Evolutionary conservation across 2,113 vertebrate species (phyloP).

Genomic region (Desmodus rotundus): DNA sequence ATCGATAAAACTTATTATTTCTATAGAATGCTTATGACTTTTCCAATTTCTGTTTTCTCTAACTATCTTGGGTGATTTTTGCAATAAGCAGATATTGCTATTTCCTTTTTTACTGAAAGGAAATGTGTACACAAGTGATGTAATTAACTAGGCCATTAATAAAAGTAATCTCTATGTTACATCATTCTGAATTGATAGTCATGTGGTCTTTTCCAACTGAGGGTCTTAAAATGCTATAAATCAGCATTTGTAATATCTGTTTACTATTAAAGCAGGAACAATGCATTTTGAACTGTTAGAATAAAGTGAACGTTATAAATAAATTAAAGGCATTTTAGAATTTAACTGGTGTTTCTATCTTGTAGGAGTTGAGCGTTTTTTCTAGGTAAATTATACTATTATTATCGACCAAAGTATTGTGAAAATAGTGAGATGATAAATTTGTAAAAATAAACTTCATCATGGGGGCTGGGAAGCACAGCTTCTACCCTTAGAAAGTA

Average conservation of each 20-base stretch:
- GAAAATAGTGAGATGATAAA: background rate
- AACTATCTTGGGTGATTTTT: constrained; percentile 26
- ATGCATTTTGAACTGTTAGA: constrained; percentile 24
- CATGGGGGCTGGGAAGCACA: background rate
- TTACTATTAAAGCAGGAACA: background rate
- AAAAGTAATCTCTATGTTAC: background rate
- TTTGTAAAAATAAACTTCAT: constrained; percentile 32
- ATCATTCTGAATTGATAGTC: background rate
- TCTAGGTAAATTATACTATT: background rate
- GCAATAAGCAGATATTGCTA: background rate
- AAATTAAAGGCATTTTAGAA: constrained; percentile 25
- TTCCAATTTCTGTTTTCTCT: constrained; percentile 23
- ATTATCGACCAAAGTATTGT: background rate
- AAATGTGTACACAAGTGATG: background rate
- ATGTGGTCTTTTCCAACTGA: background rate
- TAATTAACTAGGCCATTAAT: constrained; percentile 27
- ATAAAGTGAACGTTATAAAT: background rate
- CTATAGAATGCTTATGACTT: background rate
- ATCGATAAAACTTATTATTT: background rate
- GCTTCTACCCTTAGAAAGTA: background rate
- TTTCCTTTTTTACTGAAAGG: background rate
- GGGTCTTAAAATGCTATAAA: constrained; percentile 2
- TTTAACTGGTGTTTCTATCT: background rate
- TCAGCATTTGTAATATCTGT: background rate
- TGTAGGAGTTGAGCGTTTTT: background rate